Conservation (phyloP, 2,888 invertebrate species). For the Malachius bipustulatus region DNA sequence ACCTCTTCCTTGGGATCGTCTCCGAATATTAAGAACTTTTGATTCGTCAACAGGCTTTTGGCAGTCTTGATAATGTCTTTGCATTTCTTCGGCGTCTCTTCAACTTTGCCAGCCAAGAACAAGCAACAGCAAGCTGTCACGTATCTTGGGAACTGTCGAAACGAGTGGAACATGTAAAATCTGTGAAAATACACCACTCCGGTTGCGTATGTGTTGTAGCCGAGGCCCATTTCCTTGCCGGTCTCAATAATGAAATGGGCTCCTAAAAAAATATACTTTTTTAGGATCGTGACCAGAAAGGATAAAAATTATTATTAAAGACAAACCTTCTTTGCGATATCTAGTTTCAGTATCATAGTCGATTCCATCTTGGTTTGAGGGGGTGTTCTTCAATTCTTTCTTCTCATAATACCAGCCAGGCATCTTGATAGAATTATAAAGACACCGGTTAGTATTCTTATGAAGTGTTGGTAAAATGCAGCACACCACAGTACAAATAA, state of each 20-base stretch:
- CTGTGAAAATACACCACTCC: conserved; percentile 98
- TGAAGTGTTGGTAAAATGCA: too few species aligned
- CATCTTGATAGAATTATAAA: conserved; percentile 43
- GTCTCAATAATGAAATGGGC: conserved; percentile 93
- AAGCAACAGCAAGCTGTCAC: conserved; percentile 95
- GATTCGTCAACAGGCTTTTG: conserved; percentile 64
- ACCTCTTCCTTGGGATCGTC: conserved; percentile 85
- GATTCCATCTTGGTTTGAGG: conserved; percentile 83
- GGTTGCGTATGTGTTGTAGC: conserved; percentile 94
- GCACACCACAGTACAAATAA: too few species aligned
- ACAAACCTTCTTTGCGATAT: conserved; percentile 90
- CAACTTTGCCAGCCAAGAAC: conserved; percentile 96
- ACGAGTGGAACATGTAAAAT: conserved; percentile 98
- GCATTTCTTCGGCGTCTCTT: conserved; percentile 99
- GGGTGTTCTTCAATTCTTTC: conserved; percentile 75
- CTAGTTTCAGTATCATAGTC: conserved; percentile 79
- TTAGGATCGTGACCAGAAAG: too few species aligned
- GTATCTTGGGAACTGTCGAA: conserved; percentile 89
- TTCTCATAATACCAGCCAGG: conserved; percentile 98
- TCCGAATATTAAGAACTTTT: conserved; percentile 81
- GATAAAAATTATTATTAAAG: too few species aligned
- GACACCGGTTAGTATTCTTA: too few species aligned
- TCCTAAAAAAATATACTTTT: too few species aligned
- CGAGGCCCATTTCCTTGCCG: conserved; percentile 84
- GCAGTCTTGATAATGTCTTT: conserved; percentile 92